Evolutionary conservation across 2,888 invertebrate genomes (phyloP).

Genomic region (Myopa testacea): DNA sequence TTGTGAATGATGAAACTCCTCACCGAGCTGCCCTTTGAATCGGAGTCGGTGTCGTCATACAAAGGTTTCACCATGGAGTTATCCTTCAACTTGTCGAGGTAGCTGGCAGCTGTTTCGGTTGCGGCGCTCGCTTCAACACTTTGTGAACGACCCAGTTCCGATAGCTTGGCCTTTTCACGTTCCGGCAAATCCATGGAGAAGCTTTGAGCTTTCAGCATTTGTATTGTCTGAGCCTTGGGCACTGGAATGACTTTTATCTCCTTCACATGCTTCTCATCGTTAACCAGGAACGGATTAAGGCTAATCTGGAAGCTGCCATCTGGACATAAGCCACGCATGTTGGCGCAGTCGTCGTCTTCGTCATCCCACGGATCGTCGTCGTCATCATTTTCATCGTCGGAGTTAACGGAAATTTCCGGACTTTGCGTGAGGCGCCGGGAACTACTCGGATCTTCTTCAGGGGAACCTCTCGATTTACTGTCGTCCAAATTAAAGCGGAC

Average conservation of each 20-base stretch:
- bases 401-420: constrained; percentile 60
- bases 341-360: constrained; percentile 50
- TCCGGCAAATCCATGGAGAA: constrained; percentile 52
- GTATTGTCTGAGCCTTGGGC: constrained; percentile 60
- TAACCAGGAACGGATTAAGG: constrained; percentile 60
- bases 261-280: constrained; percentile 66
- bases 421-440: constrained; percentile 57
- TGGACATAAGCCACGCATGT: constrained; percentile 44
- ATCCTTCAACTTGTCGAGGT: constrained; percentile 62
- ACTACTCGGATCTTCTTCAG: constrained; percentile 58
- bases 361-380: constrained; percentile 58
- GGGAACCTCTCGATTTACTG: constrained; percentile 53
- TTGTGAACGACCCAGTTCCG: constrained; percentile 51
- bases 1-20: constrained; percentile 64
- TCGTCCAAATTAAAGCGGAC: constrained; percentile 75
- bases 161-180: constrained; percentile 45
- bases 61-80: constrained; percentile 57
- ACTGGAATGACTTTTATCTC: constrained; percentile 67
- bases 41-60: constrained; percentile 67
- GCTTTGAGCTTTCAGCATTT: constrained; percentile 57
- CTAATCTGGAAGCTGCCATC: constrained; percentile 51
- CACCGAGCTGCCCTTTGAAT: constrained; percentile 65
- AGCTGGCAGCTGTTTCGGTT: constrained; percentile 50
- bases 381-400: constrained; percentile 57
- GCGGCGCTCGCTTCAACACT: constrained; percentile 50